Conservation (phyloP, 92 coral and sea anemone species). For the Scolanthus callimorphus region DNA sequence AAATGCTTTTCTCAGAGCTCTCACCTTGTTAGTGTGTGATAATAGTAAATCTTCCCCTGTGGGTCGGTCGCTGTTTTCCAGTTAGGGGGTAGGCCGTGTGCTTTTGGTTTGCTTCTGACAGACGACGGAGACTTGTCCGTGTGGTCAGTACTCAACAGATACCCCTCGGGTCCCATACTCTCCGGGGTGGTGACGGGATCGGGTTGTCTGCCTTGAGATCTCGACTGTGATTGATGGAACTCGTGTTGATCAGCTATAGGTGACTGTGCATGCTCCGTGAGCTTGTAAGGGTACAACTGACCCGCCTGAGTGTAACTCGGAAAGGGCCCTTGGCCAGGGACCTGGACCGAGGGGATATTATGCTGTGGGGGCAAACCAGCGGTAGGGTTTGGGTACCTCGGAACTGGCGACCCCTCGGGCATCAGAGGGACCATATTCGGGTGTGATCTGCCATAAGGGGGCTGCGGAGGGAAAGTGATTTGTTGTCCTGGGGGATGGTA, state of each 20-base stretch:
- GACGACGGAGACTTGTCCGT: constrained; percentile 43
- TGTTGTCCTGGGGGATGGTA: constrained; percentile 48
- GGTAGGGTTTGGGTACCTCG: constrained; percentile 22
- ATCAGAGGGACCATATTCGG: constrained; percentile 26
- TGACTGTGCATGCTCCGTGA: not conserved
- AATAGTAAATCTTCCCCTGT: constrained; percentile 90
- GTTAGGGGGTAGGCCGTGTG: constrained; percentile 61
- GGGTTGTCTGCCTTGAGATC: not conserved
- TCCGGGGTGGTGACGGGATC: not conserved
- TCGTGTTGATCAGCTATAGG: not conserved
- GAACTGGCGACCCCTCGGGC: constrained; percentile 11
- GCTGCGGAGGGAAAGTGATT: constrained; percentile 2
- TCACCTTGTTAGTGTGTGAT: constrained; percentile 89
- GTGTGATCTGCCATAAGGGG: constrained; percentile 40
- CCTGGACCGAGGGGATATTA: not conserved
- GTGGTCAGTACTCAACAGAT: not conserved
- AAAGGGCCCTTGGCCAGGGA: constrained; percentile 21
- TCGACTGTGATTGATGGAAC: not conserved
- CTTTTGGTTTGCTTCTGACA: constrained; percentile 44
- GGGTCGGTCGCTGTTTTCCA: constrained; percentile 97
- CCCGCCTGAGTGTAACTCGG: not conserved
- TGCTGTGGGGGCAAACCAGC: constrained; percentile 37
- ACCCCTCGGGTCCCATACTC: constrained; percentile 6
- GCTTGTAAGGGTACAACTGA: not conserved
- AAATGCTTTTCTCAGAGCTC: not conserved